Conservation (phyloP, 2,113 vertebrate species). For the Gulo gulo region DNA sequence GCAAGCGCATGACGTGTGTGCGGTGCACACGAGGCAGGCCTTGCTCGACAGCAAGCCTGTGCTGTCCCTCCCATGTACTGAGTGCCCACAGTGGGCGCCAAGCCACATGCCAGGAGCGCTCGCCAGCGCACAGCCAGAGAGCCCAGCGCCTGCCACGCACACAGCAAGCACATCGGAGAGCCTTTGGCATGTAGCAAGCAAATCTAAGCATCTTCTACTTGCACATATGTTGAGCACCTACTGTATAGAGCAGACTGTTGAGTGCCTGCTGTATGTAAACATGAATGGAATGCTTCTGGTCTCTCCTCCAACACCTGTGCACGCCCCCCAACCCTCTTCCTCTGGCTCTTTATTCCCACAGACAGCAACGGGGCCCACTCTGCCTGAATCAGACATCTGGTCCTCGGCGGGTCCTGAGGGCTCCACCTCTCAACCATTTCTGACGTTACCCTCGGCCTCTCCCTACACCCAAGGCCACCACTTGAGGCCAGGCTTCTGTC, state of each 20-base stretch:
- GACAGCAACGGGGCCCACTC: neutral
- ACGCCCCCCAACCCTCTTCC: fast-evolving
- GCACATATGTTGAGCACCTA: neutral
- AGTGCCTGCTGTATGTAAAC: too few species aligned
- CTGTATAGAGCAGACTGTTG: neutral
- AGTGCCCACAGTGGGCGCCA: too few species aligned
- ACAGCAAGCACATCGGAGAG: neutral
- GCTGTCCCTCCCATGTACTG: too few species aligned
- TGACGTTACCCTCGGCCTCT: fast-evolving
- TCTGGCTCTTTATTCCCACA: neutral
- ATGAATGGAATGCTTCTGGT: neutral
- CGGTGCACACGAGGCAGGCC: too few species aligned
- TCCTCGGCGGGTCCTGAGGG: neutral
- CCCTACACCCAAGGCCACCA: fast-evolving
- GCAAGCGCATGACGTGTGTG: neutral
- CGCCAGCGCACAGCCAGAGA: neutral
- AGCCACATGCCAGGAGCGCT: neutral
- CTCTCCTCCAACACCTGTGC: too few species aligned
- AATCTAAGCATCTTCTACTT: neutral
- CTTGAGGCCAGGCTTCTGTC: neutral
- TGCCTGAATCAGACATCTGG: neutral
- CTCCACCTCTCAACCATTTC: neutral
- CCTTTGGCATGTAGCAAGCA: neutral
- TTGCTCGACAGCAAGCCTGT: too few species aligned
- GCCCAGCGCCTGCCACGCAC: neutral